Evolutionary conservation across 2,888 invertebrate species (phyloP), one percentile per base, ranked within the genome.

Genomic region (Phrixothrix hirtus): DNA sequence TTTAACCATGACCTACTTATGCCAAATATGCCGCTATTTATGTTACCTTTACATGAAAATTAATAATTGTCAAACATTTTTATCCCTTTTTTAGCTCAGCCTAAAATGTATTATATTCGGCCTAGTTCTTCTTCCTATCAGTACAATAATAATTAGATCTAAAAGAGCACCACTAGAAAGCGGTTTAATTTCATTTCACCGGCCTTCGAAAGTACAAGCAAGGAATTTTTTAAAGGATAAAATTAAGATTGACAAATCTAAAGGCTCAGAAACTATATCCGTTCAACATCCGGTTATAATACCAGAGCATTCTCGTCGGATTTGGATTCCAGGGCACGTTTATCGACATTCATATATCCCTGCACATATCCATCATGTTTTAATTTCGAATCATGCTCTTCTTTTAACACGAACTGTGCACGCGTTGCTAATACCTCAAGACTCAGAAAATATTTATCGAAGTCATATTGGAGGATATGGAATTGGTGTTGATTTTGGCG

Each of bases 321-420:
- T 45, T 15, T 64, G 62, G 64, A 41, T 64, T 14, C 64, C 64
- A 1, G 66, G 66, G 21, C 64, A 63, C 17, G 64, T 66, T 1
- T 46, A 52, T 11, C 59, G 63, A 27, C 65, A 66, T 37, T 43
- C 62, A 1, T 66, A 55, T 37, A 63, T 66, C 27, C 66, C 66
- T 4, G 65, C 61, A 7, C 66, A 65, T 41, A 14, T 60, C 30
- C 57, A 60, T 21, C 65, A 63, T 31, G 44, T 64, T 16, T 55
- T 62, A 27, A 25, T 64, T 5, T 59, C 63, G 4, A 29, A 53
- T 6, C 55, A 55, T 25, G 49, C 43, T 16, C 36, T 63, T 13
- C 25, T 63, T 10, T 21, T 59, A 38, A 35, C 54, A 9, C 37
- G 50, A 17, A 49, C 59, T 26, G 50, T 60, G 27, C 57, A 57